Base-by-base conservation (phyloP, 30 jellyfish, hydroid and myxozoan genomes). In the Sanderia malayensis region DNA sequence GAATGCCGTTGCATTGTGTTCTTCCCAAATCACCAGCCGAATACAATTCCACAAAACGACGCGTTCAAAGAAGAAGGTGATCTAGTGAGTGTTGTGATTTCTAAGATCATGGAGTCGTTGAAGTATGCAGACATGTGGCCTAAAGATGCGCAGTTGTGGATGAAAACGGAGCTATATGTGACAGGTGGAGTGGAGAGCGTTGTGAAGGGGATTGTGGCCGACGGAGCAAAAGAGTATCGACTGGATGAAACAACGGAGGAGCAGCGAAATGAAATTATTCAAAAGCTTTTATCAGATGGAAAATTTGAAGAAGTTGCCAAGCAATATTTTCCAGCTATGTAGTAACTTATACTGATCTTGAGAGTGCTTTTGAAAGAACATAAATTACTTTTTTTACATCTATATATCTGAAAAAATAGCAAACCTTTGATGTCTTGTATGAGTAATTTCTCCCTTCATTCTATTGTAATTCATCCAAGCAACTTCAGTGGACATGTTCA, bases 341-440 rank as follows among this genome's bases (percentile, higher is more conserved):
- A n/a, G n/a, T n/a, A n/a, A n/a, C n/a, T n/a, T n/a, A n/a, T n/a
- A n/a, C n/a, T n/a, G n/a, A n/a, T n/a, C n/a, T n/a, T n/a, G n/a
- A n/a, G n/a, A n/a, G n/a, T n/a, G n/a, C n/a, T n/a, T n/a, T n/a
- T n/a, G n/a, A n/a, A n/a, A n/a, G n/a, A n/a, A n/a, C n/a, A n/a
- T n/a, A n/a, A n/a, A n/a, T n/a, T n/a, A n/a, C n/a, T n/a, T n/a
- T n/a, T n/a, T n/a, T n/a, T n/a, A n/a, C n/a, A n/a, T n/a, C n/a
- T n/a, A n/a, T n/a, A 7, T n/a, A n/a, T n/a, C n/a, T 58, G 23
- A 9, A 9, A 13, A 58, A 13, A 9, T 58, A 69, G 19, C 64
- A 1, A 33, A 86, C 96, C 94, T 86, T 86, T 44, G 96, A 86
- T 15, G 71, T 30, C 28, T 88, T 58, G 61, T 78, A 86, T 21